Conservation (phyloP, 2,113 vertebrate genomes). For the Phoxinus phoxinus region DNA sequence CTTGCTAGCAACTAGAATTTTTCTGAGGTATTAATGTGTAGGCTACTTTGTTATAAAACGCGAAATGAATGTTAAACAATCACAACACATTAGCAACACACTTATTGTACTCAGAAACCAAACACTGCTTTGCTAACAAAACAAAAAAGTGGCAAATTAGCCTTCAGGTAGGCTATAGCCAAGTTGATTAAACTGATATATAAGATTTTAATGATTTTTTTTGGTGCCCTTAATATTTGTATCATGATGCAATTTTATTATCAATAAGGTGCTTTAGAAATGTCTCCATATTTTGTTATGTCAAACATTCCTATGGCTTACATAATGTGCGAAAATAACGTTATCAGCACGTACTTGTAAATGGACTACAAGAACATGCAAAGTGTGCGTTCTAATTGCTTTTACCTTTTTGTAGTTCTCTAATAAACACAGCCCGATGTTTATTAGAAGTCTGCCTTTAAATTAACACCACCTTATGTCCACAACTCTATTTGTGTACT, state of each 20-base stretch:
- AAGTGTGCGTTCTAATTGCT: not conserved
- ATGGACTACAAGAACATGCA: not conserved
- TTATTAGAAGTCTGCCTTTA: slow-evolving; percentile 27
- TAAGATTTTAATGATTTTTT: not conserved
- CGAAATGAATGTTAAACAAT: not conserved
- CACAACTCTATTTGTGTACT: slow-evolving; percentile 9
- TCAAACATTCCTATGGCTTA: not conserved
- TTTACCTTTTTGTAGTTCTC: not conserved
- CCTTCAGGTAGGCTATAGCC: not conserved
- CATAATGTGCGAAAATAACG: not conserved
- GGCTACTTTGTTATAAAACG: not conserved
- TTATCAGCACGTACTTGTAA: not conserved
- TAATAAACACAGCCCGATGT: slow-evolving; percentile 22
- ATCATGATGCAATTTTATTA: not conserved
- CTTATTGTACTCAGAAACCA: not conserved
- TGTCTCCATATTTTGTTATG: not conserved
- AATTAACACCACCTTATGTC: slow-evolving; percentile 15
- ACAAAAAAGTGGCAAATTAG: not conserved
- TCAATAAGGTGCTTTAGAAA: not conserved
- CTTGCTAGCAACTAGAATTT: not conserved
- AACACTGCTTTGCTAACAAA: not conserved
- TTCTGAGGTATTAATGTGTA: not conserved
- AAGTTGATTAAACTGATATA: not conserved
- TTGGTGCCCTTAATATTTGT: not conserved
- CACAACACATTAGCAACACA: not conserved